Evolutionary conservation across 1,140 invertebrate genomes (phyloP), one percentile per base, ranked within the genome.

Genomic region (Palaemon carinicauda): DNA sequence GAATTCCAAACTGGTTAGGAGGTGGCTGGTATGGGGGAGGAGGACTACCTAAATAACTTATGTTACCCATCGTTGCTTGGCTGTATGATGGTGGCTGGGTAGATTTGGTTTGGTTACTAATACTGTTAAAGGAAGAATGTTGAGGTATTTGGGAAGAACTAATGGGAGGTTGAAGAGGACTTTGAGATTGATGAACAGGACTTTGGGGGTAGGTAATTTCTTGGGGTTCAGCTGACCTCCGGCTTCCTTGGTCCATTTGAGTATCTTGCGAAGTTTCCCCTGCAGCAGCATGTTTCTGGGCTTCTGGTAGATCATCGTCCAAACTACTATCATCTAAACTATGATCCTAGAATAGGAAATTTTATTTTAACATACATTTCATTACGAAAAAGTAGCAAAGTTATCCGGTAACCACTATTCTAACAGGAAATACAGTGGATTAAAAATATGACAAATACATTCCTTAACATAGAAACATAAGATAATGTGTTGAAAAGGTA

Each of bases 321-420:
- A 86, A 51, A 65, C 84, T 86, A 78, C 84, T 86, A 24, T 86
- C 84, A 54, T 86, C 84, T 54, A 86, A 56, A 60, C 84, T 86
- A 15, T 86, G 84, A 51, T 86, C 84, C 84, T 86, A 69, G 27
- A 15, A 24, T 1, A 24, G 19, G 31, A 15, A 31, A 56, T 31
- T 17, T 4, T 21, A 77, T 10, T 21, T 33, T 41, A 12, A 73
- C 15, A 17, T 15, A 27, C 31, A 15, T 4, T n/a, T 5, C 29
- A 73, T 29, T 2, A 19, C 2, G 2, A 15, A 15, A 17, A 15
- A 4, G 7, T 21, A 41, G 7, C 41, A 41, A 41, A 41, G 41
- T 41, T 41, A 9, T 12, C 41, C 12, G 41, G 41, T 41, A 41
- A 41, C 3, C 33, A 41, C 33, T 41, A 41, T 41, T 9, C 3